Evolutionary conservation across 2,797 vertebrate species (phyloP).

Genomic region (Morelia viridis): DNA sequence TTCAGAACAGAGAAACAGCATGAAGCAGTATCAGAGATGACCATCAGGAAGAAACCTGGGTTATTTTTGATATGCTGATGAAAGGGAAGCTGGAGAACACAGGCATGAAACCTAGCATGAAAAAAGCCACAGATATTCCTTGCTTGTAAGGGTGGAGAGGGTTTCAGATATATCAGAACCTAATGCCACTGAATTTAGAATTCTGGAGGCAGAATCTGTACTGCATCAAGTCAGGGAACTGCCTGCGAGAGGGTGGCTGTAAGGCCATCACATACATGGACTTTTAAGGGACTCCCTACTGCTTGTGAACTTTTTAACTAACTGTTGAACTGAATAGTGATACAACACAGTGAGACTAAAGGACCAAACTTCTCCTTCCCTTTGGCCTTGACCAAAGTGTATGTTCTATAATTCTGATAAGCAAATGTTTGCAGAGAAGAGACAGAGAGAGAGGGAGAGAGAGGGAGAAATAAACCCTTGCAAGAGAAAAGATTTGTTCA

Average conservation of each 20-base stretch:
- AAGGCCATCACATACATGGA: not conserved
- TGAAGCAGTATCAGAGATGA: constrained; percentile 80
- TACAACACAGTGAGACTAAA: not conserved
- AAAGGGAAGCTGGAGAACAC: constrained; percentile 86
- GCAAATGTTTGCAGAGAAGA: constrained; percentile 17
- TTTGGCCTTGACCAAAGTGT: constrained; percentile 36
- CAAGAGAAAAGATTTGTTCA: not conserved
- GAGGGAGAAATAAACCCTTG: not conserved
- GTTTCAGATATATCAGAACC: not conserved
- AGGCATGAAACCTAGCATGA: constrained; percentile 85
- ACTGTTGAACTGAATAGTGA: not conserved
- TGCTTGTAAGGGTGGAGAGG: not conserved
- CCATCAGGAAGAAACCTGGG: constrained; percentile 80
- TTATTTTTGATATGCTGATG: constrained; percentile 82
- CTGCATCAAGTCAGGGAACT: not conserved
- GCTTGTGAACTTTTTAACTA: not conserved
- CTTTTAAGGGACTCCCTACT: not conserved
- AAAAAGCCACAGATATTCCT: not conserved
- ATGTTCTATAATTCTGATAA: constrained; percentile 35
- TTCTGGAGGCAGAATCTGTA: not conserved
- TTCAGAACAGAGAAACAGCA: constrained; percentile 78
- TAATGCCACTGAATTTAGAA: not conserved
- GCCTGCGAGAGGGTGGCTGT: not conserved
- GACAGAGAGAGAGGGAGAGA: not conserved
- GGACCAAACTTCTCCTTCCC: constrained; percentile 6